Percentiles rank a stretch among this genome's conserved stretches.
phyloP scores from a whole-genome alignment of 2,888 invertebrate genomes.

The Tanytarsus gracilentus region DNA sequence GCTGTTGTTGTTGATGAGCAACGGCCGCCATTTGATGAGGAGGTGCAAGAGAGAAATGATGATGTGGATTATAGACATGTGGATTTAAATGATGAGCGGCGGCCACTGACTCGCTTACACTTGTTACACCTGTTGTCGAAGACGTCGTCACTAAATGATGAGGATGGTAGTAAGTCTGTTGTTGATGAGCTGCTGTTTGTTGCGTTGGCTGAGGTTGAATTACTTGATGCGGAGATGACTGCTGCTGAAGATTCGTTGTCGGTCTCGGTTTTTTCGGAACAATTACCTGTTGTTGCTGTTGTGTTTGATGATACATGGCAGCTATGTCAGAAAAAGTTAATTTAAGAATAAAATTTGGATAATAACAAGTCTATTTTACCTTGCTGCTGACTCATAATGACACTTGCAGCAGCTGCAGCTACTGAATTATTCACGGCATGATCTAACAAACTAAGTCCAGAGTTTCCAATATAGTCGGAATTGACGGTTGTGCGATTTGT shows the following conservation, averaged over 20 bases:
- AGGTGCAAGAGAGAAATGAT: conserved; percentile 24
- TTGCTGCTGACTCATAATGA: conserved; percentile 31
- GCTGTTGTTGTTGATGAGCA: conserved; percentile 4
- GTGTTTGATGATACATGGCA: conserved; percentile 33
- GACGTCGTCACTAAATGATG: conserved; percentile 12
- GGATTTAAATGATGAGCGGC: conserved; percentile 20
- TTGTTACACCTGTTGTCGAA: not conserved
- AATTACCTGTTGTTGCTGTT: conserved; percentile 33
- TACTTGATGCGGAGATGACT: conserved; percentile 45
- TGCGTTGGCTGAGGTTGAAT: conserved; percentile 34
- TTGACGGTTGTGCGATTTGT: conserved; percentile 33
- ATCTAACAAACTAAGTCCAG: conserved; percentile 14
- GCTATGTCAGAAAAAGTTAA: not conserved
- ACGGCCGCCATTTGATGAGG: conserved; percentile 12
- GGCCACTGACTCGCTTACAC: not conserved
- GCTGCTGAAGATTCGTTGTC: conserved; percentile 30
- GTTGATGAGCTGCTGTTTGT: conserved; percentile 12
- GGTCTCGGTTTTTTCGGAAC: conserved; percentile 30
- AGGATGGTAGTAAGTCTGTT: conserved; percentile 26
- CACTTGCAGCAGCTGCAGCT: conserved; percentile 26
- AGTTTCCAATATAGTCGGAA: conserved; percentile 29
- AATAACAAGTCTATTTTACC: conserved; percentile 12
- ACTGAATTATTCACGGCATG: conserved; percentile 18
- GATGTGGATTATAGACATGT: conserved; percentile 24
- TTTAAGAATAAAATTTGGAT: not conserved